phyloP scores from a whole-genome alignment of 2,797 vertebrate species.

The Paguma larvata region DNA sequence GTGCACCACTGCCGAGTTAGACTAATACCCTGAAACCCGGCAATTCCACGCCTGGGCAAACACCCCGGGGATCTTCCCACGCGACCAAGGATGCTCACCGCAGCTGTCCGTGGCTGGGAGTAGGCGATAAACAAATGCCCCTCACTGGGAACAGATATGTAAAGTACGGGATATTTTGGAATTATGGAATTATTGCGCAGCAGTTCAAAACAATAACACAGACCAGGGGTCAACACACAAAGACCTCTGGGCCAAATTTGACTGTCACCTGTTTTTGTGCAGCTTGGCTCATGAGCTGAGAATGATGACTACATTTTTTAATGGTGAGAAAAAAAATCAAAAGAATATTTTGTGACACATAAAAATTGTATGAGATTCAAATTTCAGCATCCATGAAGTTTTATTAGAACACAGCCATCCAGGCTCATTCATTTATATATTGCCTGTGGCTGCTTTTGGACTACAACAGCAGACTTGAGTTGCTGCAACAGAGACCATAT shows the following conservation, averaged over 20 bases:
- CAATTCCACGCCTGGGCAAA: not conserved
- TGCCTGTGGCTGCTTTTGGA: not conserved
- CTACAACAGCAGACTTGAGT: not conserved
- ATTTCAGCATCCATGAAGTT: not conserved
- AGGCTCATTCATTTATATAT: not conserved
- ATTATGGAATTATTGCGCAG: not conserved
- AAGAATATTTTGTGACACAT: not conserved
- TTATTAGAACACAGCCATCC: not conserved
- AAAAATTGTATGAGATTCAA: slow-evolving; percentile 34
- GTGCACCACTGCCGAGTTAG: not conserved
- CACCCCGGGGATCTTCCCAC: not conserved
- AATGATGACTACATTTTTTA: slow-evolving; percentile 44
- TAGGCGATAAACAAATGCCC: not conserved
- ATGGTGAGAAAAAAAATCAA: not conserved
- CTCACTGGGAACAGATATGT: not conserved
- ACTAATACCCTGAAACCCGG: not conserved
- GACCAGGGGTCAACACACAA: not conserved
- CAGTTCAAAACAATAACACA: not conserved
- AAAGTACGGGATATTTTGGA: not conserved
- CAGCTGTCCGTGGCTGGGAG: not conserved
- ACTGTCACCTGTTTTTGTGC: not conserved
- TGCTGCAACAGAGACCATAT: too few species aligned
- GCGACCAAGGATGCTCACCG: not conserved
- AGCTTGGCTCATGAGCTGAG: not conserved
- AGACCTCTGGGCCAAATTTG: not conserved